These are phyloP conservation scores for Drosophila fungiperda DNA, from an alignment of 2,888 invertebrate genomes.

Conservation along the genomic window DNA sequence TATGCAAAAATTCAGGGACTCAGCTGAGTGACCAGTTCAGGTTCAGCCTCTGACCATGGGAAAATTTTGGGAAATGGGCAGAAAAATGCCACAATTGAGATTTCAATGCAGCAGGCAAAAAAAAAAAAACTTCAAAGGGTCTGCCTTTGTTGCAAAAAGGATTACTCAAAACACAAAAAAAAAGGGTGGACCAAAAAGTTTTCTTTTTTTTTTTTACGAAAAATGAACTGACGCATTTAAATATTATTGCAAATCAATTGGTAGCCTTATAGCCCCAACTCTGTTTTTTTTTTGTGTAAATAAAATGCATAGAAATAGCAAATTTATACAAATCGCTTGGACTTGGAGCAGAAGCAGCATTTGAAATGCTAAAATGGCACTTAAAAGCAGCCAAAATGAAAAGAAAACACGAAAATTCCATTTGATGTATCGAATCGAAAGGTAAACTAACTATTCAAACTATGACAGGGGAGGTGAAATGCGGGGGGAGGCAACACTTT, in stretches of 20 bases:
- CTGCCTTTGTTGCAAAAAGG: conserved; percentile 44
- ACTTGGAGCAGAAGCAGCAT: conserved; percentile 45
- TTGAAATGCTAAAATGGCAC: conserved; percentile 82
- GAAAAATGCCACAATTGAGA: conserved; percentile 61
- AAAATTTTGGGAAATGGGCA: conserved; percentile 51
- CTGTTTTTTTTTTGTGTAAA: conserved; percentile 42
- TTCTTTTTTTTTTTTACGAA: conserved; percentile 1
- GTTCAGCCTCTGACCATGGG: conserved; percentile 23
- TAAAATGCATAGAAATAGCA: conserved; percentile 82
- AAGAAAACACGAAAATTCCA: conserved; percentile 83
- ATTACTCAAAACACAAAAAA: conserved; percentile 46
- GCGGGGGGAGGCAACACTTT: conserved; percentile 31
- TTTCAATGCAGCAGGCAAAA: conserved; percentile 29
- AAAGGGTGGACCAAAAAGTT: conserved; percentile 65
- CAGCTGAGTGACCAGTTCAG: conserved; percentile 52
- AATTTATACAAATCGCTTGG: conserved; percentile 78
- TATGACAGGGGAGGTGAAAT: conserved; percentile 31
- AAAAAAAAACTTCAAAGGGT: conserved; percentile 67
- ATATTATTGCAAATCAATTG: conserved; percentile 83
- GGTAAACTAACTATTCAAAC: conserved; percentile 77
- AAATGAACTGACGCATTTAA: conserved; percentile 77
- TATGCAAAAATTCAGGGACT: conserved; percentile 79
- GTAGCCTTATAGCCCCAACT: conserved; percentile 16
- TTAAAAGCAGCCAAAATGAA: conserved; percentile 82
- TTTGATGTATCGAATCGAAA: conserved; percentile 67